Conservation (phyloP, 2,797 vertebrate species). For the Pangasius krempfi region DNA sequence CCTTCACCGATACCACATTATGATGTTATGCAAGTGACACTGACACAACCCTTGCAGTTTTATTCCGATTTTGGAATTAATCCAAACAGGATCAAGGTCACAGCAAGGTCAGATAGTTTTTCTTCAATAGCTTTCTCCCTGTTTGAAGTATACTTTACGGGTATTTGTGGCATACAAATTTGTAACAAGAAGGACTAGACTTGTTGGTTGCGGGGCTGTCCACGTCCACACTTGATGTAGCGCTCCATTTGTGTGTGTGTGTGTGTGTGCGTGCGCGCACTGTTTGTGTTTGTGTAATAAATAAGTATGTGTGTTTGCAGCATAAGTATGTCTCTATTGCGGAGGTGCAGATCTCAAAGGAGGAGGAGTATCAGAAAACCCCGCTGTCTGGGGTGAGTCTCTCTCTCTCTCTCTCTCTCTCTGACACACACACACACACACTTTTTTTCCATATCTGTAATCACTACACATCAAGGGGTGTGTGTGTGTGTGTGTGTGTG, state of each 20-base stretch:
- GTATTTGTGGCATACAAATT: neutral
- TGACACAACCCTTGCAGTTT: no score
- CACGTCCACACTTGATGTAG: neutral
- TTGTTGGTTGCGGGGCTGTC: no score
- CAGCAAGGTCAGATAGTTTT: no score
- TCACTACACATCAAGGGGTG: neutral
- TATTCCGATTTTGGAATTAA: no score
- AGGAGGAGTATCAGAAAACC: conserved; percentile 93
- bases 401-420: neutral
- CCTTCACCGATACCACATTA: no score
- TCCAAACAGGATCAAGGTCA: no score
- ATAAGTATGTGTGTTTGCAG: conserved; percentile 65
- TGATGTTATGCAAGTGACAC: no score
- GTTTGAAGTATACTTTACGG: no score
- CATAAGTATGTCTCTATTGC: conserved; percentile 96
- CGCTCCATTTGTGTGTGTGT: neutral
- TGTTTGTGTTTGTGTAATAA: conserved; percentile 5
- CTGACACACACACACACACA: neutral
- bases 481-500: no score
- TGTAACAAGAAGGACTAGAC: neutral
- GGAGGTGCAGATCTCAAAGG: conserved; percentile 91
- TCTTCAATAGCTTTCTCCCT: no score
- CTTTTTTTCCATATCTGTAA: neutral
- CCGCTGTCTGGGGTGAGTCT: conserved; percentile 87
- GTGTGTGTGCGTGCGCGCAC: neutral